A percentile compares a stretch with the other conserved stretches of the same genome.
Conservation (phyloP, 2,888 invertebrate genomes). For the Microdon myrmicae region DNA sequence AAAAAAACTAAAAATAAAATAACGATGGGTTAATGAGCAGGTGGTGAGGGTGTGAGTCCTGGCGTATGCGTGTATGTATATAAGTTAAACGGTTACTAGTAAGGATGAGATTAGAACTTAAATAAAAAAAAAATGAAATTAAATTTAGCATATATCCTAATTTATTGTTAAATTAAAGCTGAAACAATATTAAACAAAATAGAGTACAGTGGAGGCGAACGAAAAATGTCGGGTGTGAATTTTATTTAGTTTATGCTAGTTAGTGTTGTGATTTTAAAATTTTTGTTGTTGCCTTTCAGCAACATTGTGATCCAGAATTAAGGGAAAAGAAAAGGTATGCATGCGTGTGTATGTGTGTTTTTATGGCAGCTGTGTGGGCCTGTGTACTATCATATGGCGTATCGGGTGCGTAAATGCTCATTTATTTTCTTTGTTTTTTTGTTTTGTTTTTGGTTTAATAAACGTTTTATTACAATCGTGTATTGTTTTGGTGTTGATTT, state of each 20-base stretch:
- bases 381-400: conserved; percentile 23
- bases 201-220: conserved; percentile 46
- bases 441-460: conserved; percentile 7
- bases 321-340: no score
- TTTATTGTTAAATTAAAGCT: conserved; percentile 19
- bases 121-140: no score
- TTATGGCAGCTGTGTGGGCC: background rate
- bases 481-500: conserved; percentile 28
- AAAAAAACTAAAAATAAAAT: conserved; percentile 1
- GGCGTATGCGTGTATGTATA: conserved; percentile 6
- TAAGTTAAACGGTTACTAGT: conserved; percentile 28
- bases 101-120: conserved; percentile 48
- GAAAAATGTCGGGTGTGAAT: no score
- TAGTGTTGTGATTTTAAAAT: no score
- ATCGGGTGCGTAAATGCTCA: background rate
- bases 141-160: no score
- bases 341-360: conserved; percentile 4
- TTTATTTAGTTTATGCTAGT: no score
- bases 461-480: conserved; percentile 27
- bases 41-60: conserved; percentile 9
- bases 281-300: no score
- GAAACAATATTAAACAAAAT: conserved; percentile 15
- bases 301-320: no score
- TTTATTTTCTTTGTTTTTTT: background rate
- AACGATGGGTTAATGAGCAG: conserved; percentile 3